These are phyloP conservation scores for Rallus limicola DNA, from an alignment of 2,113 vertebrate species.

Conservation along the genomic window DNA sequence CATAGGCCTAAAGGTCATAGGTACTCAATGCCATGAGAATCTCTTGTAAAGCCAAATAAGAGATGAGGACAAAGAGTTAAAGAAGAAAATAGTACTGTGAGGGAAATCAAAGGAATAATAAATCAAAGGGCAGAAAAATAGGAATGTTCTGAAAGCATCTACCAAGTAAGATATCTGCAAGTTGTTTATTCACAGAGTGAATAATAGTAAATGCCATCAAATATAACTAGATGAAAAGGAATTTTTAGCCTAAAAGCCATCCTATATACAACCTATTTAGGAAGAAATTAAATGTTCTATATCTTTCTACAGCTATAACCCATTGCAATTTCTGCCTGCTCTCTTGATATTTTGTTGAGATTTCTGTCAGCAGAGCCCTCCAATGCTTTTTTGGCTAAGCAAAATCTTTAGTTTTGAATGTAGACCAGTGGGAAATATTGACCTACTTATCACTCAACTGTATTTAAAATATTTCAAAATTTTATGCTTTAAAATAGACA, in stretches of 20 bases:
- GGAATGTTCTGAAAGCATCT: not conserved
- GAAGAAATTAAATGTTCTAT: rapidly evolving
- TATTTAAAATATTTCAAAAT: not conserved
- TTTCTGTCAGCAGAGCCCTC: not conserved
- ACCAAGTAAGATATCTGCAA: not conserved
- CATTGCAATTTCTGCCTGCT: not conserved
- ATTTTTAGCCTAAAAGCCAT: not conserved
- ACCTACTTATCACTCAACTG: not conserved
- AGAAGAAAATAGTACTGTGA: not conserved
- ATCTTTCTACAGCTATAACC: not conserved
- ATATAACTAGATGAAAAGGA: not conserved
- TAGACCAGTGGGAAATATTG: not conserved
- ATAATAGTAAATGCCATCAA: not conserved
- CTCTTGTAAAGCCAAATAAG: not conserved
- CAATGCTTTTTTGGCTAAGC: not conserved
- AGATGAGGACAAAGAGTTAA: not conserved
- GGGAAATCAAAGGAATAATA: not conserved
- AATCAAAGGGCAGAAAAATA: not conserved
- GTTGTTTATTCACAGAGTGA: not conserved
- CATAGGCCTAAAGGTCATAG: not conserved
- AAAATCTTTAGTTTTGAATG: not conserved
- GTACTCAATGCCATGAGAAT: not conserved
- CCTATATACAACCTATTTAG: not conserved
- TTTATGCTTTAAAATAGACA: not conserved
- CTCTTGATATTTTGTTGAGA: not conserved